These are phyloP conservation scores for Arremon brunneinucha DNA, from an alignment of 2,797 vertebrate genomes.

Conservation along the genomic window DNA sequence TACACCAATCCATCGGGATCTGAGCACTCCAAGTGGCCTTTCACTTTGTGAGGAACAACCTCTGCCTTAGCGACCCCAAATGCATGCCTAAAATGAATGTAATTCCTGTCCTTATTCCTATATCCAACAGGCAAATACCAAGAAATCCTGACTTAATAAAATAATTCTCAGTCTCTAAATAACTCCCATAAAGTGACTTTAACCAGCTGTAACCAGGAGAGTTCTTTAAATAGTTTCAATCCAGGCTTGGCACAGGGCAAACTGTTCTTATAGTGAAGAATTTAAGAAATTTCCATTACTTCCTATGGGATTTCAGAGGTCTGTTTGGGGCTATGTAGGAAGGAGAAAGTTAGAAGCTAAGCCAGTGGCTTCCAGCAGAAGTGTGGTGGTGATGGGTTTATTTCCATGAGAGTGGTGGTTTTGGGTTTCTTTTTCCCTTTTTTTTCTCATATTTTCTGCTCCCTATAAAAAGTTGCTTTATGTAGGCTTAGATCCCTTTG, in stretches of 20 bases:
- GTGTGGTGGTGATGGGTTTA: background rate
- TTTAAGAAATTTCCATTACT: conserved; percentile 40
- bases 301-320: conserved; percentile 36
- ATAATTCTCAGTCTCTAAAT: conserved; percentile 13
- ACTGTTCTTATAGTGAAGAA: conserved; percentile 8
- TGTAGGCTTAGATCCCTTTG: background rate
- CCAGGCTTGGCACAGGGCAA: background rate
- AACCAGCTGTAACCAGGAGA: background rate
- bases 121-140: conserved; percentile 9
- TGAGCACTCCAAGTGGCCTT: background rate
- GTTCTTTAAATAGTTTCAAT: conserved; percentile 41
- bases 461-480: background rate
- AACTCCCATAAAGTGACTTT: background rate
- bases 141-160: conserved; percentile 51
- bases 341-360: background rate
- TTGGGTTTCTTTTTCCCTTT: background rate
- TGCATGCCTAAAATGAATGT: background rate
- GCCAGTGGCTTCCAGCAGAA: background rate
- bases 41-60: background rate
- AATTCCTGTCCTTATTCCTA: conserved; percentile 31
- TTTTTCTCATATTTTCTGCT: background rate
- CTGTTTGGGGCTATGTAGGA: background rate
- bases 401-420: background rate
- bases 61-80: background rate
- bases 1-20: background rate